Base-by-base conservation (phyloP, 2,888 invertebrate species). In the Troides aeacus region DNA sequence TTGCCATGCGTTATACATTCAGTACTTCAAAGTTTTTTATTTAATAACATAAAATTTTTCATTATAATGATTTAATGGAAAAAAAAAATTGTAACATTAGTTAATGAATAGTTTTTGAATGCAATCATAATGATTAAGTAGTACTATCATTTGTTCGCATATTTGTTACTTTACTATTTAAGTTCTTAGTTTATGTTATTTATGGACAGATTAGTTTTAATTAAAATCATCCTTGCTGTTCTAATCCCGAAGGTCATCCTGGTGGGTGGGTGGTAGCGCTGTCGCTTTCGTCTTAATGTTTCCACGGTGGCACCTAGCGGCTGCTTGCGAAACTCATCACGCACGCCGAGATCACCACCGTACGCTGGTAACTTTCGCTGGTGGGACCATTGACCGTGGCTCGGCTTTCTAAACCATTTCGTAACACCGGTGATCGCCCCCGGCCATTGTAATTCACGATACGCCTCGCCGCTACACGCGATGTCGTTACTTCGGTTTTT, bases 401-500 rank as follows among this genome's bases (percentile, higher is more conserved):
- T 82, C 83, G 83, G 87, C 92, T 92, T 92, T 92, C 92, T 91
- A 91, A 90, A 89, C 78, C 86, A 82, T 90, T 85, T 90, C 87
- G 91, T 91, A 92, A 92, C 86, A 80, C 71, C 86, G 85, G 86
- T 85, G 88, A 87, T 89, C 88, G 89, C 84, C 84, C 84, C 46
- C 61, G 81, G 77, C 86, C 83, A 89, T 89, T 90, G 90, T 89
- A 87, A 88, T 88, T 87, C 90, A 86, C 88, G 85, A 85, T 85
- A 87, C 84, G 85, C 80, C 84, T 84, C 82, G 80, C 72, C 83
- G 82, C 76, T 75, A 85, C 90, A 90, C 89, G 92, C 92, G 87
- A 91, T 85, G 82, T 83, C 84, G 84, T 87, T 87, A 83, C 81
- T 61, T 36, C n/a, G 56, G 4, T 3, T 18, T 8, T 21, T 21